phyloP scores from a whole-genome alignment of 1,140 invertebrate genomes.

The Antheraea mylitta region DNA sequence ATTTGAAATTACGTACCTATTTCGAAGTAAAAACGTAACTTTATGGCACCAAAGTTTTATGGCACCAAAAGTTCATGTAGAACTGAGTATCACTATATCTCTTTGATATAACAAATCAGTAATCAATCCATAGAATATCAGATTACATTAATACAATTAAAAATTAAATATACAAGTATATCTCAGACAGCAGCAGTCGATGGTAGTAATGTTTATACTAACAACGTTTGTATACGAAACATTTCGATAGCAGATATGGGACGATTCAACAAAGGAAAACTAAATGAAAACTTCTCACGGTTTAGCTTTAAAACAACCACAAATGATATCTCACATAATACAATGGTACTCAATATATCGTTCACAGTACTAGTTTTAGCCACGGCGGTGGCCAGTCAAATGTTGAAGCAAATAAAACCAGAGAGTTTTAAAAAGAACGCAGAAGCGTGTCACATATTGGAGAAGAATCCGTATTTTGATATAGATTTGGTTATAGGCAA shows the following conservation, averaged over 20 bases:
- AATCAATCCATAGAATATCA: too few species aligned
- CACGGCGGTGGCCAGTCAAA: neutral
- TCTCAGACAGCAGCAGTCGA: too few species aligned
- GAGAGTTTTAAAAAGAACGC: slow-evolving; percentile 25
- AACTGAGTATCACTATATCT: too few species aligned
- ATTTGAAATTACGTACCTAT: too few species aligned
- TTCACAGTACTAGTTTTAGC: neutral
- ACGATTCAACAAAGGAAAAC: neutral
- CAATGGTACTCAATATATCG: neutral
- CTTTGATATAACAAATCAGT: too few species aligned
- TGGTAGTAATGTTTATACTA: neutral
- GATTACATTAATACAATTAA: too few species aligned
- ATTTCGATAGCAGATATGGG: neutral
- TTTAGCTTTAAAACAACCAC: neutral
- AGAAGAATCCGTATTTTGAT: slow-evolving; percentile 50
- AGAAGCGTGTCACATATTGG: slow-evolving; percentile 36
- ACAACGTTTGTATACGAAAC: neutral
- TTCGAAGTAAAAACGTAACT: too few species aligned
- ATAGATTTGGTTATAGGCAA: slow-evolving; percentile 41
- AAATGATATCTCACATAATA: neutral
- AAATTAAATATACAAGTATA: too few species aligned
- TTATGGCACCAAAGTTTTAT: too few species aligned
- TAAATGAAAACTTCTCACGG: neutral
- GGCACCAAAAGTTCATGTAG: too few species aligned
- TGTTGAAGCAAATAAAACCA: slow-evolving; percentile 9